A percentile compares a stretch with the other conserved stretches of the same genome.
These are phyloP conservation scores for Podilymbus podiceps DNA, from an alignment of 2,113 vertebrate species.

Conservation along the genomic window DNA sequence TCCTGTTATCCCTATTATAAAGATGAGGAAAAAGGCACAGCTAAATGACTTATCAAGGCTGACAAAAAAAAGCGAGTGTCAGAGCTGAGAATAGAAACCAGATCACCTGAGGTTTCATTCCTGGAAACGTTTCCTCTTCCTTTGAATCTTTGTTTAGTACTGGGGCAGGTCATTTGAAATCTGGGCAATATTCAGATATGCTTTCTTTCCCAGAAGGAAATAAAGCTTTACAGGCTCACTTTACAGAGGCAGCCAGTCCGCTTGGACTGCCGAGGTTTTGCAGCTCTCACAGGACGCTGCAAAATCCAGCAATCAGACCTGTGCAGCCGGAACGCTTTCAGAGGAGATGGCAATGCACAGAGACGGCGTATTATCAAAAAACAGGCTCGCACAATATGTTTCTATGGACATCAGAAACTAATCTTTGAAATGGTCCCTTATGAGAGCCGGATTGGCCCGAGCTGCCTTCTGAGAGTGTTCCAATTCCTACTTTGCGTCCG, in stretches of 20 bases:
- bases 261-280: constrained; percentile 15
- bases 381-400: background rate
- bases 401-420: constrained; percentile 46
- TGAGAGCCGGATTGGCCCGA: background rate
- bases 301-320: constrained; percentile 52
- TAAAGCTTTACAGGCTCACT: constrained; percentile 39
- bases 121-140: background rate
- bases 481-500: constrained; percentile 41
- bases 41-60: constrained; percentile 37
- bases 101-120: constrained; percentile 50
- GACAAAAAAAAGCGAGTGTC: background rate
- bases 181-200: constrained; percentile 12
- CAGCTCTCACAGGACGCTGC: constrained; percentile 39
- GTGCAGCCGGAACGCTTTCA: background rate
- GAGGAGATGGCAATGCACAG: background rate
- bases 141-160: background rate
- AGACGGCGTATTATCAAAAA: background rate
- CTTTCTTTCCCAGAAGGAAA: constrained; percentile 52
- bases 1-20: constrained; percentile 23
- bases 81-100: constrained; percentile 33
- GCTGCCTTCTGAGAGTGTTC: constrained; percentile 14
- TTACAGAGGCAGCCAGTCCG: background rate
- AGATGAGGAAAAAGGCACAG: background rate
- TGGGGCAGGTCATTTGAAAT: constrained; percentile 9
- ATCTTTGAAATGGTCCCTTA: constrained; percentile 55